Evolutionary conservation across 1,140 invertebrate species (phyloP).

Genomic region (Apis mellifera): Amel_HAv3.1 CM009932.2:15980501-15981000

Average conservation of each 20-base stretch:
- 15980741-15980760: slow-evolving; percentile 99
- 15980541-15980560: slow-evolving; percentile 99
- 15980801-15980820: slow-evolving; percentile 98
- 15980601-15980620: slow-evolving; percentile 96
- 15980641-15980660: slow-evolving; percentile 93
- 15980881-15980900: too few species aligned
- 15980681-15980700: slow-evolving; percentile 98
- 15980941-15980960: slow-evolving; percentile 99
- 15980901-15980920: slow-evolving; percentile 87
- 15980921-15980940: slow-evolving; percentile 99
- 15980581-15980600: slow-evolving; percentile 99
- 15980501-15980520: slow-evolving; percentile 98
- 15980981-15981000: slow-evolving; percentile 98
- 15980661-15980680: slow-evolving; percentile 94
- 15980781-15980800: slow-evolving; percentile 99
- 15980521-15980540: slow-evolving; percentile 98
- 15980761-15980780: slow-evolving; percentile 99
- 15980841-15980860: slow-evolving; percentile 88
- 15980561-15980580: slow-evolving; percentile 98
- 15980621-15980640: slow-evolving; percentile 93
- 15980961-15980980: slow-evolving; percentile 99
- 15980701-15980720: slow-evolving; percentile 99
- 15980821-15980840: slow-evolving; percentile 98
- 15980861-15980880: not conserved
- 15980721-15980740: slow-evolving; percentile 99